Percentiles rank a stretch among this genome's conserved stretches.
phyloP scores from a whole-genome alignment of 2,797 vertebrate genomes.

The Synaphobranchus kaupii region DNA sequence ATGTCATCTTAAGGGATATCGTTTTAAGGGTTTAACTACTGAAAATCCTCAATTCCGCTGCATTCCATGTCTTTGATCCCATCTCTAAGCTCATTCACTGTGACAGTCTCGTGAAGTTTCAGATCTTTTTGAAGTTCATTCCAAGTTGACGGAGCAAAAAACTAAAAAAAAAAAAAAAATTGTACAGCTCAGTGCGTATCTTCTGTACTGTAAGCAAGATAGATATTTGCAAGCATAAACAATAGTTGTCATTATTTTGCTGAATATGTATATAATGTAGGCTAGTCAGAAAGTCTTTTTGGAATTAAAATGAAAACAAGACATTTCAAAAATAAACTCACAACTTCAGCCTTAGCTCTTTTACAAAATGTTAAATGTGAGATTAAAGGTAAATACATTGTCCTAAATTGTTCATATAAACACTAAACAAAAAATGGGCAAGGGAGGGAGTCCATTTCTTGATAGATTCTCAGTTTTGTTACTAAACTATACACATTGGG shows the following conservation, averaged over 20 bases:
- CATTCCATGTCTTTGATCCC: not conserved
- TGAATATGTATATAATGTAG: too few relatives aligned
- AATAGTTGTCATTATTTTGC: too few relatives aligned
- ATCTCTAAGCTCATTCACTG: not conserved
- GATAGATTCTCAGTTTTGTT: too few relatives aligned
- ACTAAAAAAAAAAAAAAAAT: not conserved
- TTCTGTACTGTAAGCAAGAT: too few relatives aligned
- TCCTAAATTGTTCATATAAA: not conserved
- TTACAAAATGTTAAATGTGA: not conserved
- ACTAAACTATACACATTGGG: too few relatives aligned
- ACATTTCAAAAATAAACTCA: too few relatives aligned
- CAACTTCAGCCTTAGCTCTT: too few relatives aligned
- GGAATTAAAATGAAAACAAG: too few relatives aligned
- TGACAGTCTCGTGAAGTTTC: not conserved
- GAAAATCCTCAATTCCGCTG: not conserved
- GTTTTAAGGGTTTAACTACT: not conserved
- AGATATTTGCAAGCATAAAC: too few relatives aligned
- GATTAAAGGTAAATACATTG: not conserved
- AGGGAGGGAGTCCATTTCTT: not conserved
- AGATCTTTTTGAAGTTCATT: conserved; percentile 2
- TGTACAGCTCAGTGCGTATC: not conserved
- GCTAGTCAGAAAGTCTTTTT: too few relatives aligned
- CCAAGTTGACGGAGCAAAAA: not conserved
- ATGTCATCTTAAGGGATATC: not conserved
- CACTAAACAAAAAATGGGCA: not conserved